Evolutionary conservation across 53 echinoderm and acorn worm genomes (phyloP).

Genomic region (Echinarachnius parma): DNA sequence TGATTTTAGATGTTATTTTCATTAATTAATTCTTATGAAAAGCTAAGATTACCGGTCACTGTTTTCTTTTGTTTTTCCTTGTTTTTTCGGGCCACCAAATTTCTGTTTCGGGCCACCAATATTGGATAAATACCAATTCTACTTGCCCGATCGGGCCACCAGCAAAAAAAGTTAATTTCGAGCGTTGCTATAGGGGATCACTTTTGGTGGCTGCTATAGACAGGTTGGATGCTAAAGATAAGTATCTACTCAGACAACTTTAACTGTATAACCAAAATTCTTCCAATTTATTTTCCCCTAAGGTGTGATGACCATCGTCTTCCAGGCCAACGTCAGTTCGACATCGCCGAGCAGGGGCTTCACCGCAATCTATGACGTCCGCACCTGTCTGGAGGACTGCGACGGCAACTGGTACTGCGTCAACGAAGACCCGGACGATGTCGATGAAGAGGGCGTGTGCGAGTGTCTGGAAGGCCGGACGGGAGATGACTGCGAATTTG

Average conservation of each 20-base stretch:
- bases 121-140: too few relatives aligned
- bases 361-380: constrained; percentile 67
- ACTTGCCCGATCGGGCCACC: too few relatives aligned
- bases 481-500: constrained; percentile 61
- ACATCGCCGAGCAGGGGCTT: constrained; percentile 59
- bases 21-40: too few relatives aligned
- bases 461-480: constrained; percentile 54
- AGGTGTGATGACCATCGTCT: constrained; percentile 82
- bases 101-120: too few relatives aligned
- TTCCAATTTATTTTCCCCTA: neutral
- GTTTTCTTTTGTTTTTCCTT: too few relatives aligned
- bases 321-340: constrained; percentile 66
- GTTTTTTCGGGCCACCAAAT: too few relatives aligned
- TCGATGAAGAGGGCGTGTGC: constrained; percentile 51
- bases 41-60: too few relatives aligned
- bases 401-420: constrained; percentile 59
- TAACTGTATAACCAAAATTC: neutral
- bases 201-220: too few relatives aligned
- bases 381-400: constrained; percentile 64
- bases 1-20: too few relatives aligned
- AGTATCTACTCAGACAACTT: neutral
- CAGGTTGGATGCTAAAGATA: too few relatives aligned
- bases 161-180: too few relatives aligned
- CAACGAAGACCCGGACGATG: constrained; percentile 13
- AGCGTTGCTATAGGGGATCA: too few relatives aligned